Base-by-base conservation (phyloP, 2,888 invertebrate species). In the Oscheius myriophilus region DNA sequence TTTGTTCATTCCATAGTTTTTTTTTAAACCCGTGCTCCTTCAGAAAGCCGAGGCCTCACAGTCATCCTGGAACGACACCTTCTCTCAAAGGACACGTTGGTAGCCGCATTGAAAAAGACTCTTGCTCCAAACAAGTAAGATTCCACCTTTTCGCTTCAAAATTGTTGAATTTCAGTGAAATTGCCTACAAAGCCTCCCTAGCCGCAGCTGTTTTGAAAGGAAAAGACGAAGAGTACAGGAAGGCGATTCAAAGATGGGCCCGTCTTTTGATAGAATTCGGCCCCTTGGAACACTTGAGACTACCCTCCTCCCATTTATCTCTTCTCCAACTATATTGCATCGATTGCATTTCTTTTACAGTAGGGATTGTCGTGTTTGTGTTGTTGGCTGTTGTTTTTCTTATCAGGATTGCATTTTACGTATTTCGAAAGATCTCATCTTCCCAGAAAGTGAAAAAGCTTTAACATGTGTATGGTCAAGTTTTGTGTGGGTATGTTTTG, bases 181-280 rank as follows among this genome's bases (percentile, higher is more conserved):
- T 58, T 7, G 58, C 25, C 23, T 43, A 4, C 18, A 58, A 58
- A 21, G 18, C 58, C 18, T 25, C 23, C 14, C 41, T 21, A 23
- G 58, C 43, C 11, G 58, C 58, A 21, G 58, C 18, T 4, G 45
- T 43, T 18, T 11, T 58, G 43, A 45, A 23, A 23, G 52, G 62
- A 26, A 52, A 25, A 18, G 58, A 45, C 25, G 64, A 64, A 52
- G 53, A 64, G 14, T 53, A 53, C 43, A 21, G 64, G 25, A 25
- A 52, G 18, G 16, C 41, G 16, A 52, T 52, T 41, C 21, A 23
- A 25, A 25, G 41, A 18, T 64, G 64, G 64, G 53, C 26, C n/a
- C 21, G 54, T 42, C 42, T 64, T 9, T 53, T 53, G 2, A 25
- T 33, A 16, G 21, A 64, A 52, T 33, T 46, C 33, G 61, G 61